phyloP scores from a whole-genome alignment of 2,797 vertebrate species.

The Nannoperca obscura region DNA sequence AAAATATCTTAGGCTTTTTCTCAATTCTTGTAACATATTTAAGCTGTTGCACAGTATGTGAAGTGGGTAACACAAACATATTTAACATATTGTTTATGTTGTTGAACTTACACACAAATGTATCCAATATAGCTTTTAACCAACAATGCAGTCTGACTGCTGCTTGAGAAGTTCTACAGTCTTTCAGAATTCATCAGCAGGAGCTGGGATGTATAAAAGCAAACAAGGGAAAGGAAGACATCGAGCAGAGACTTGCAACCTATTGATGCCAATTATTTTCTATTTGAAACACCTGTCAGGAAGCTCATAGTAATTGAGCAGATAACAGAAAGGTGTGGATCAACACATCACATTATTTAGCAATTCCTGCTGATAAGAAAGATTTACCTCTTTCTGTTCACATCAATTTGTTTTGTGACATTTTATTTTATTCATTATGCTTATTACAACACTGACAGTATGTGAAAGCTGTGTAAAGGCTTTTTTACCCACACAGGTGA shows the following conservation, averaged over 20 bases:
- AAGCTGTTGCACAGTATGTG: background rate
- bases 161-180: background rate
- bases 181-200: background rate
- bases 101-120: background rate
- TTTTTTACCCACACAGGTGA: background rate
- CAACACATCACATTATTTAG: background rate
- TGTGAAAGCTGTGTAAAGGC: background rate
- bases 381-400: background rate
- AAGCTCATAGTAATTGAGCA: background rate
- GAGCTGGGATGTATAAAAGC: background rate
- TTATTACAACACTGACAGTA: background rate
- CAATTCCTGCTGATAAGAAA: background rate
- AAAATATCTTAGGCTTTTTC: background rate
- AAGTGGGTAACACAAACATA: background rate
- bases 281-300: slow-evolving; percentile 3
- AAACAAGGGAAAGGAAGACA: background rate
- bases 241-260: background rate
- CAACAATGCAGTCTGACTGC: background rate
- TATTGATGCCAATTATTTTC: background rate
- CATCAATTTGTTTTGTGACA: background rate
- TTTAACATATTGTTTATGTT: background rate
- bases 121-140: background rate
- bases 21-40: background rate
- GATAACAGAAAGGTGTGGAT: background rate
- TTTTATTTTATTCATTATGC: background rate